Evolutionary conservation across 2,113 vertebrate genomes (phyloP), one percentile per base, ranked within the genome.

Genomic region (Syngnathus typhle): DNA sequence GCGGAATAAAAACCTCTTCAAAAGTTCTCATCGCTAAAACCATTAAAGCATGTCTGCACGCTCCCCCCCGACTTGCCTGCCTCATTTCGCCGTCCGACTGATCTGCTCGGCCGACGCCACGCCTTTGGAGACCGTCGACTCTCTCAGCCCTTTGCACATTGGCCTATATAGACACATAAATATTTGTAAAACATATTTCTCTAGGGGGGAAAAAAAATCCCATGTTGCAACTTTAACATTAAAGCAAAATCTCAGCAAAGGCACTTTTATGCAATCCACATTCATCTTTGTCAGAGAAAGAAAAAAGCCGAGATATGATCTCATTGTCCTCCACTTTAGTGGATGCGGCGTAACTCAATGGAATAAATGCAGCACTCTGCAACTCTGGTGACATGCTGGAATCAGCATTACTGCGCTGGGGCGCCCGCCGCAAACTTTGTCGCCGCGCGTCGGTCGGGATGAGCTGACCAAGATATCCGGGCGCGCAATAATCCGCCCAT

Each of bases 11-110:
- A 74, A 78, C 46, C 18, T 56, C 61, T 60, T 74, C 56, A 60
- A 67, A 82, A 82, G 76, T 72, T 64, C 66, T 85, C 76, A 65
- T 77, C 62, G 78, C 77, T 87, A 87, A 88, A 76, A 83, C 83
- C 85, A 85, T 88, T 88, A 83, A 85, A 87, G 77, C 85, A 83
- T 87, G 82, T 79, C 82, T 78, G 27, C 27, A 47, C 78, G 83
- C 85, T 72, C 70, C 82, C 56, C 56, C 47, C 58, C 62, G 71
- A 80, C 80, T 81, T 85, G 83, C 82, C 71, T 71, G 73, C 77
- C 74, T 71, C 72, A 75, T 82, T 83, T 76, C 80, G 41, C 39
- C 60, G n/a, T 44, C 79, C 61, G 77, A 65, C 73, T 83, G 76
- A 87, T 85, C 84, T 84, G 39, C 61, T 75, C 78, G 80, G 82